A percentile compares a stretch with the other conserved stretches of the same genome.
Evolutionary conservation across 2,113 vertebrate genomes (phyloP).

Genomic region (Podarcis cretensis): DNA sequence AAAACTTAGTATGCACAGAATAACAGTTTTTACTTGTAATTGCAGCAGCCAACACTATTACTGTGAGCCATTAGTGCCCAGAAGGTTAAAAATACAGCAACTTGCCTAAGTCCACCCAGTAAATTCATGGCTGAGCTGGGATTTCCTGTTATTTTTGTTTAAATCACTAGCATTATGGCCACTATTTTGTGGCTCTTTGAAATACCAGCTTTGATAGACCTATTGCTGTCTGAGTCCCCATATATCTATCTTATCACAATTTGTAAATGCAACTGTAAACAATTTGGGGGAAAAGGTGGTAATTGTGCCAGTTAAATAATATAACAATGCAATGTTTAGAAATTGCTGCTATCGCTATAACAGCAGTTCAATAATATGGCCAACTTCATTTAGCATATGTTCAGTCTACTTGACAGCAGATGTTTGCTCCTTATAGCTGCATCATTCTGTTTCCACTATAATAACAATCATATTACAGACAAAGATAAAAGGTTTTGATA

Average conservation of each 20-base stretch:
- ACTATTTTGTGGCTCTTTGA: neutral
- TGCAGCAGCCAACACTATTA: too few relatives aligned
- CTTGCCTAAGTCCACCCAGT: neutral
- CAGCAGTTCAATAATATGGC: neutral
- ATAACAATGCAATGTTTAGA: neutral
- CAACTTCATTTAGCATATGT: neutral
- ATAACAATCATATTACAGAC: neutral
- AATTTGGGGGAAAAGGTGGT: neutral
- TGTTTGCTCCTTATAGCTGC: neutral
- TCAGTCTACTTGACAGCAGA: neutral
- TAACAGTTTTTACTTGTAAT: neutral
- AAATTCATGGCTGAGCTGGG: neutral
- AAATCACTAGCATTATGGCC: too few relatives aligned
- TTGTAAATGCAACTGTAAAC: neutral
- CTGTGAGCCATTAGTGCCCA: neutral
- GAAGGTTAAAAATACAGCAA: too few relatives aligned
- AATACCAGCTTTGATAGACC: neutral
- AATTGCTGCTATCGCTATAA: neutral
- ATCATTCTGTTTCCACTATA: neutral
- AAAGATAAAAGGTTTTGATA: neutral
- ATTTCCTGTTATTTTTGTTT: neutral
- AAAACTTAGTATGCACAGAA: neutral
- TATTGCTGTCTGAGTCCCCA: neutral
- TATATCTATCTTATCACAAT: neutral
- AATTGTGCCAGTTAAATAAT: slow-evolving; percentile 1